Base-by-base conservation (phyloP, 1,140 invertebrate genomes). In the Heliconius hermathena region DNA sequence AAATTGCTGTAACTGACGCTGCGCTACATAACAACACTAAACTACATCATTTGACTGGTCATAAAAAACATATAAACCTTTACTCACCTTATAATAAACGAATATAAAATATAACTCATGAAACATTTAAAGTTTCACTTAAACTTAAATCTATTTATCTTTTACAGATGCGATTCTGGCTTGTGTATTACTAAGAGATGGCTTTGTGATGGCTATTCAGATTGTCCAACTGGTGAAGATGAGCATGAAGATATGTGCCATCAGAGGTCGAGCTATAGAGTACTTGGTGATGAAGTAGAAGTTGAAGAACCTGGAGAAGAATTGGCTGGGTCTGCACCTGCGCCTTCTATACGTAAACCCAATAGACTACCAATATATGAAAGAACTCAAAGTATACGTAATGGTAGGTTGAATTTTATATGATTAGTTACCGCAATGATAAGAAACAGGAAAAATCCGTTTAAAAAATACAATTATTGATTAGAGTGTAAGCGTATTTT, bases 141-240 rank as follows among this genome's bases (percentile, higher is more conserved):
- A 29, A 66, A 1, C 29, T 75, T 9, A 57, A 66, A 16, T 22
- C 3, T 16, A 26, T 66, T 29, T 26, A 66, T 29, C 22, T 16
- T 78, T 82, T 82, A 36, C 84, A 96, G 95, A 38, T 96, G 96
- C 76, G 96, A 95, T 80, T 95, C 95, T 85, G 97, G 97, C 1
- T 95, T 95, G 75, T 97, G 96, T 88, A 97, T 98, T 33, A 95
- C 96, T 1, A 96, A 96, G 76, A 95, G 95, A 33, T 97, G 96
- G 95, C 93, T 96, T 8, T 99, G 98, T 87, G 98, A 99, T 89
- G 96, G 96, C 18, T 97, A 97, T 89, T 93, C 95, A 9, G 98
- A 99, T 89, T 99, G 98, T 90, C 95, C 96, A 36, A 96, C 96
- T 80, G 97, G 96, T 1, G 97, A 97, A 82, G 98, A 98, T 90